Conservation (phyloP, 2,888 invertebrate species). For the Volucella bombylans region DNA sequence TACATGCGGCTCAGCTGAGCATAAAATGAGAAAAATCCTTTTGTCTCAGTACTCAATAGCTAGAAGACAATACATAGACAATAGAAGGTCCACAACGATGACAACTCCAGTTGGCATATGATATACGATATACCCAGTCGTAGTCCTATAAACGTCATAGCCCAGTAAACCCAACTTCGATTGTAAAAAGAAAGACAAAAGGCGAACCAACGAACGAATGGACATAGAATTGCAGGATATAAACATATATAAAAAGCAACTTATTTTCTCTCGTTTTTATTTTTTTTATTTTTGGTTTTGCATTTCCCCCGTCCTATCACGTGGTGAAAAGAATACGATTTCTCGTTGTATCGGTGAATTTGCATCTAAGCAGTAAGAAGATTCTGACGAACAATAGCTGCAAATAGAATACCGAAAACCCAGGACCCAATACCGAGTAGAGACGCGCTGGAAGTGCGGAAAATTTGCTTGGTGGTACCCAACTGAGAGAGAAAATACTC, state of each 20-base stretch:
- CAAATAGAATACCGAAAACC: slow-evolving; percentile 10
- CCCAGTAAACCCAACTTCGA: slow-evolving; percentile 35
- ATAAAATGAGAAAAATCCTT: slow-evolving; percentile 70
- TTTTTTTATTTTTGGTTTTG: not conserved
- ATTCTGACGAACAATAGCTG: slow-evolving; percentile 23
- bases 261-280: not conserved
- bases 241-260: slow-evolving; percentile 33
- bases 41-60: slow-evolving; percentile 63
- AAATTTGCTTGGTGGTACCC: slow-evolving; percentile 56
- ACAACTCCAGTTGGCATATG: slow-evolving; percentile 64
- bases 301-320: not conserved
- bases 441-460: slow-evolving; percentile 26
- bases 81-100: slow-evolving; percentile 37
- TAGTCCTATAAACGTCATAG: slow-evolving; percentile 58
- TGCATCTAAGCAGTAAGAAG: slow-evolving; percentile 14
- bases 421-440: too few species aligned
- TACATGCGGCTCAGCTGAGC: slow-evolving; percentile 60
- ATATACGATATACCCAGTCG: slow-evolving; percentile 44
- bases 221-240: slow-evolving; percentile 47
- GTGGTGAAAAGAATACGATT: slow-evolving; percentile 26
- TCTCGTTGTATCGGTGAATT: slow-evolving; percentile 13
- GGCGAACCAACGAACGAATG: slow-evolving; percentile 52
- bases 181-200: slow-evolving; percentile 13
- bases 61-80: slow-evolving; percentile 37
- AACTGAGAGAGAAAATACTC: slow-evolving; percentile 34